A percentile compares a stretch with the other conserved stretches of the same genome.
Evolutionary conservation across 2,113 vertebrate species (phyloP).

Genomic region (Kryptolebias marmoratus): DNA sequence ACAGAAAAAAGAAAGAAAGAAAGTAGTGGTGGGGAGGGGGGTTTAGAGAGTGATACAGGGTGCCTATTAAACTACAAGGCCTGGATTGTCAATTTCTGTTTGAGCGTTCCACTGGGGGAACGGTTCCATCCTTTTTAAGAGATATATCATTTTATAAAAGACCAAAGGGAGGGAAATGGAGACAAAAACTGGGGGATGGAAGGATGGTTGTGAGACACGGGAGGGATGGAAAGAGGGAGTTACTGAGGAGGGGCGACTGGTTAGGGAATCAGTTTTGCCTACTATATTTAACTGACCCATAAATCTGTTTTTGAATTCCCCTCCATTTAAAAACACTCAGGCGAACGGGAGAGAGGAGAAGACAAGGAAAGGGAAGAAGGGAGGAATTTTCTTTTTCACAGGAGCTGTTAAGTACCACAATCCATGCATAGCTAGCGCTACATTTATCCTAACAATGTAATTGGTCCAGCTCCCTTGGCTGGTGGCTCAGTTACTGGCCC

Average conservation of each 20-base stretch:
- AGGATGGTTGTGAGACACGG: constrained; percentile 58
- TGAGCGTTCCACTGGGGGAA: constrained; percentile 79
- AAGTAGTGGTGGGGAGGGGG: constrained; percentile 15
- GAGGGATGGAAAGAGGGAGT: constrained; percentile 73
- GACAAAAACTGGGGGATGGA: constrained; percentile 74
- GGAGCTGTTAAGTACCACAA: constrained; percentile 85
- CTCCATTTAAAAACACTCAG: constrained; percentile 83
- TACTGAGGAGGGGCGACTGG: constrained; percentile 72
- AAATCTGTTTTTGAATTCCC: constrained; percentile 88
- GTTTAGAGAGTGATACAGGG: constrained; percentile 57
- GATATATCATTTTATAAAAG: constrained; percentile 85
- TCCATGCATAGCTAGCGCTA: constrained; percentile 80
- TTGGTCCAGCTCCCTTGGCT: constrained; percentile 85
- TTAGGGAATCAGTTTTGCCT: constrained; percentile 82
- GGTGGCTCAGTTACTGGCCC: constrained; percentile 83
- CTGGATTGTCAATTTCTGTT: constrained; percentile 84
- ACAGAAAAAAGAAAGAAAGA: constrained; percentile 37
- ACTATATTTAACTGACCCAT: constrained; percentile 90
- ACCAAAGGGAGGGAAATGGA: constrained; percentile 79
- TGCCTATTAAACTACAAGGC: constrained; percentile 79
- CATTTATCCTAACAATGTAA: constrained; percentile 86
- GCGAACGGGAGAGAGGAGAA: constrained; percentile 64
- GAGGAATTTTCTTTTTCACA: constrained; percentile 78
- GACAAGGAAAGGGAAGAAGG: constrained; percentile 51
- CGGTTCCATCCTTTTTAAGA: constrained; percentile 80